Evolutionary conservation across 2,888 invertebrate genomes (phyloP).

Genomic region (Dryadula phaetusa): DNA sequence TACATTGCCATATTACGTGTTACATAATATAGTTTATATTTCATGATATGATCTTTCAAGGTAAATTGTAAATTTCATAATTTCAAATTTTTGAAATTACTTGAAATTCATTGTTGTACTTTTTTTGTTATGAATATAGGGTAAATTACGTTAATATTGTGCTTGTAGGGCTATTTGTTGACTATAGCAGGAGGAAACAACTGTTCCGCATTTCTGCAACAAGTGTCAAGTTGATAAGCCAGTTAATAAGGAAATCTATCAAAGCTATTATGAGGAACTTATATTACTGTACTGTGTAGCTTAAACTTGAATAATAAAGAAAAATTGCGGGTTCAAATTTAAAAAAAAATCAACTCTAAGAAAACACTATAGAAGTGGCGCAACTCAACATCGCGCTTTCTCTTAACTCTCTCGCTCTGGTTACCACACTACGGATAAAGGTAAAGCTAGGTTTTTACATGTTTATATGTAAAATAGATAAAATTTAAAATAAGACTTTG

Average conservation of each 20-base stretch:
- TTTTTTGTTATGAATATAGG: neutral
- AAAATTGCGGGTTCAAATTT: too few species aligned
- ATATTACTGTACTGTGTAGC: neutral
- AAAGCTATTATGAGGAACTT: conserved; percentile 4
- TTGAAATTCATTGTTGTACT: neutral
- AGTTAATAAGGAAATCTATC: conserved; percentile 40
- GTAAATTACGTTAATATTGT: conserved; percentile 3
- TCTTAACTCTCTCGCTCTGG: too few species aligned
- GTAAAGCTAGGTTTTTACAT: too few species aligned
- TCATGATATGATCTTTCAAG: neutral
- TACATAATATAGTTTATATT: neutral
- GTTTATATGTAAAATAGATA: too few species aligned
- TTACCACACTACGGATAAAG: too few species aligned
- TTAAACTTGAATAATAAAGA: neutral
- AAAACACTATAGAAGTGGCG: too few species aligned
- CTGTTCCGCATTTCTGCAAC: conserved; percentile 39
- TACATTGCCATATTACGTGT: neutral
- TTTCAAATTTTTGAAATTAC: neutral
- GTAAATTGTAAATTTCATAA: neutral
- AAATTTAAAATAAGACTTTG: too few species aligned
- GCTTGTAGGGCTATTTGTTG: conserved; percentile 5
- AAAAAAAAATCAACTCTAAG: too few species aligned
- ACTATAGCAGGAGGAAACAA: conserved; percentile 20
- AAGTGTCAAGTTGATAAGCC: conserved; percentile 28
- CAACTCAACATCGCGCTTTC: too few species aligned